Evolutionary conservation across 2,888 invertebrate genomes (phyloP).

Genomic region (Oligia strigilis): DNA sequence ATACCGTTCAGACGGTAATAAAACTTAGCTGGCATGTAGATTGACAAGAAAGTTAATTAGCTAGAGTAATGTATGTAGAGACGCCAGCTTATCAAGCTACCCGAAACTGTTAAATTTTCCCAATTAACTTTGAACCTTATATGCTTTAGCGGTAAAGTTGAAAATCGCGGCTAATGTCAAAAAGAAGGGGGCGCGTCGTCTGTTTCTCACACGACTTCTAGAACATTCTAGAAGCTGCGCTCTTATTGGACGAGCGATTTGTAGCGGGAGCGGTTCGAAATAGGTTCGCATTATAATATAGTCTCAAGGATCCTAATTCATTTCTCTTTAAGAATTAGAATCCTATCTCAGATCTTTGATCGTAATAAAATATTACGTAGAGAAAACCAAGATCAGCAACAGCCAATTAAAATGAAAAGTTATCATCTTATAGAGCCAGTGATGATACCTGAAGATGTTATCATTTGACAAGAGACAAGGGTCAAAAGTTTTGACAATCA

Average conservation of each 20-base stretch:
- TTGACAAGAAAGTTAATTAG: neutral
- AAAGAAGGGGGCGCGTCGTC: neutral
- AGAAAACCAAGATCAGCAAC: neutral
- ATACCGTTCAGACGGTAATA: no score
- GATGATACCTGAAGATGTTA: conserved; percentile 34
- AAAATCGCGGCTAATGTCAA: neutral
- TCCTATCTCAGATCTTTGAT: neutral
- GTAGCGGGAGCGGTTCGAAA: neutral
- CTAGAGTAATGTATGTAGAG: neutral
- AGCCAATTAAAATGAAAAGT: conserved; percentile 5
- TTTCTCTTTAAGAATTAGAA: neutral
- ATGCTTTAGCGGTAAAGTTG: no score
- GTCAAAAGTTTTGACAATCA: conserved; percentile 44
- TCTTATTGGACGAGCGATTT: neutral
- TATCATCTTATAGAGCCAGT: conserved; percentile 3
- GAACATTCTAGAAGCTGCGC: neutral
- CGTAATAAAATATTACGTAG: neutral
- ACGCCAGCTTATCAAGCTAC: no score
- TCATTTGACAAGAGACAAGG: conserved; percentile 45
- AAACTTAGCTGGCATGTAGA: neutral
- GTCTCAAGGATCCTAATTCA: neutral
- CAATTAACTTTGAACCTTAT: no score
- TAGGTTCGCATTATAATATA: neutral
- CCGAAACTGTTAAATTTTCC: no score
- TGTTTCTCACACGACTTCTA: neutral